phyloP scores from a whole-genome alignment of 2,797 vertebrate genomes.

The Argyrosomus regius region DNA sequence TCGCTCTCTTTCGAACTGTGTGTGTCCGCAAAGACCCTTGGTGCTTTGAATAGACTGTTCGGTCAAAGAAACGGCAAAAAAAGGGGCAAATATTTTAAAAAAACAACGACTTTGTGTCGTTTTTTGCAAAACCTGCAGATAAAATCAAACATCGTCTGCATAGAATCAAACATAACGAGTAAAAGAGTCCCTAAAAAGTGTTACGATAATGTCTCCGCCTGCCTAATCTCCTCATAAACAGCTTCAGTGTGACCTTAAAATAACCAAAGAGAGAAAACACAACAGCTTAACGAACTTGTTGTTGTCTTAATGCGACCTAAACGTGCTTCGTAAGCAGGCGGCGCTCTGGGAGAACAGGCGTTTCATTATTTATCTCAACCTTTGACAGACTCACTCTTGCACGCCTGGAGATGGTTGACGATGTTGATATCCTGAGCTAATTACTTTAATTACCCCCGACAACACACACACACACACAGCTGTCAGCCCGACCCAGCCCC shows the following conservation, averaged over 20 bases:
- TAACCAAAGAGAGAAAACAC: background rate
- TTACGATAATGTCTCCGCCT: background rate
- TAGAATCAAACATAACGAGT: background rate
- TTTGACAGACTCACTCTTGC: conserved; percentile 50
- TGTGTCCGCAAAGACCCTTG: background rate
- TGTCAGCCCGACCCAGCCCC: background rate
- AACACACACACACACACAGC: conserved; percentile 27
- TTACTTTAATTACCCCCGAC: conserved; percentile 66
- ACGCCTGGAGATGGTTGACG: conserved; percentile 53
- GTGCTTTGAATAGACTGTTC: background rate
- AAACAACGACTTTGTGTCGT: background rate
- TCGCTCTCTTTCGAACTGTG: conserved; percentile 1
- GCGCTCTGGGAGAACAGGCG: conserved; percentile 13
- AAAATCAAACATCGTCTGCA: background rate
- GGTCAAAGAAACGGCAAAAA: background rate
- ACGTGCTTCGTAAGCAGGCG: conserved; percentile 24
- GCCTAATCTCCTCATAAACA: background rate
- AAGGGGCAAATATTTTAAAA: background rate
- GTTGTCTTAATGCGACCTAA: conserved; percentile 25
- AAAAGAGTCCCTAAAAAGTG: background rate
- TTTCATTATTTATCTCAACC: conserved; percentile 70
- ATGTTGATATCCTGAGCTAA: conserved; percentile 69
- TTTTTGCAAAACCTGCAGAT: background rate
- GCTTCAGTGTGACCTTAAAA: background rate
- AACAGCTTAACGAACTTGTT: background rate